Percentiles rank a stretch among this genome's conserved stretches.
Evolutionary conservation across 2,113 vertebrate species (phyloP).

Genomic region (pig (Sus scrofa)): T2T-Sscrofa CM000816.6:79812501-79813000

Average conservation of each 20-base stretch:
- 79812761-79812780: neutral
- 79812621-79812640: neutral
- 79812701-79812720: neutral
- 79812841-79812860: neutral
- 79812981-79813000: neutral
- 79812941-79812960: neutral
- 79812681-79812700: slow-evolving; percentile 42
- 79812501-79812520: slow-evolving; percentile 20
- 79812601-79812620: neutral
- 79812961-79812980: neutral
- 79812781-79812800: neutral
- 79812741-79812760: neutral
- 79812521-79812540: neutral
- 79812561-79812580: too few relatives aligned
- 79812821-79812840: slow-evolving; percentile 35
- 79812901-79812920: neutral
- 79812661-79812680: neutral
- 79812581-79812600: slow-evolving; percentile 3
- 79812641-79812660: neutral
- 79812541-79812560: neutral
- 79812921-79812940: neutral
- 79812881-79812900: neutral
- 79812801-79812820: slow-evolving; percentile 36
- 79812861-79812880: neutral
- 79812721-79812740: neutral